Conservation (phyloP, 2,113 vertebrate species). For the Gasterosteus aculeatus region DNA sequence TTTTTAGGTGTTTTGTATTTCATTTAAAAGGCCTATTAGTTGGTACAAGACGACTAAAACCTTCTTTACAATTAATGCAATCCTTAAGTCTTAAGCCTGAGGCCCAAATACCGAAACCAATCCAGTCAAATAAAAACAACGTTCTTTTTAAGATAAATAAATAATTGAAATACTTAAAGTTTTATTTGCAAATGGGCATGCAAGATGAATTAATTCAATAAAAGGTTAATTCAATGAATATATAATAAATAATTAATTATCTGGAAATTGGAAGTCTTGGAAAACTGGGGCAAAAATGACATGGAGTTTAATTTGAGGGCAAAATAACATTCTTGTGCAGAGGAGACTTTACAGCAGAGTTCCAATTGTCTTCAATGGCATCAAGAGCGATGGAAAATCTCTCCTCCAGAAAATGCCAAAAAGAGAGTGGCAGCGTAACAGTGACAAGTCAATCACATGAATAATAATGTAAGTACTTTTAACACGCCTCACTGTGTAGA, state of each 20-base stretch:
- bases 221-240: neutral
- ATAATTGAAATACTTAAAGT: neutral
- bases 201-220: neutral
- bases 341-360: neutral
- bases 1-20: neutral
- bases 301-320: conserved; percentile 27
- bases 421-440: neutral
- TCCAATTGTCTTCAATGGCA: neutral
- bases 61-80: neutral
- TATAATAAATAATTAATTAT: neutral
- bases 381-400: neutral
- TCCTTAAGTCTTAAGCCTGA: neutral
- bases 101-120: neutral
- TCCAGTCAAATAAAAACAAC: neutral
- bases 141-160: too few species aligned
- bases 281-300: conserved; percentile 27
- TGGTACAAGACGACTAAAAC: neutral
- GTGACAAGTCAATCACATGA: neutral
- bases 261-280: conserved; percentile 34
- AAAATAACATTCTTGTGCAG: neutral
- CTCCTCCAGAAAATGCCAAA: conserved; percentile 1
- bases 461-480: neutral
- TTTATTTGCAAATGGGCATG: neutral
- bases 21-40: neutral
- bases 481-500: neutral